Evolutionary conservation across 2,888 invertebrate genomes (phyloP).

Genomic region (Cheiracanthium punctorium): DNA sequence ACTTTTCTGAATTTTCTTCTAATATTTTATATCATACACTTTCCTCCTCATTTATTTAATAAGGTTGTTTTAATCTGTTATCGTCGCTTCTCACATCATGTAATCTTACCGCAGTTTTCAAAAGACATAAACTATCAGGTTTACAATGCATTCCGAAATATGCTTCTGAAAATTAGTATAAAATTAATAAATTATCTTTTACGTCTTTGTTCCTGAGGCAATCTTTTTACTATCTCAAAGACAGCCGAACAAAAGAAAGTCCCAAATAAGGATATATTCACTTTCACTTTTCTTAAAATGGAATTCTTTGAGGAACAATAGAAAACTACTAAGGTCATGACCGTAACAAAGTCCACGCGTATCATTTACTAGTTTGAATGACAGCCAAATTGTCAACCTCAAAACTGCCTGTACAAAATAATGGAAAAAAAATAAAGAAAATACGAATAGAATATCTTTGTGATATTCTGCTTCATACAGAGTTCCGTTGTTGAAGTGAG

Average conservation of each 20-base stretch:
- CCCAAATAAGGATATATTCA: slow-evolving; percentile 36
- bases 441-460: no score
- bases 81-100: no score
- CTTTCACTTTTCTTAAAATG: slow-evolving; percentile 61
- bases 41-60: no score
- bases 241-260: slow-evolving; percentile 47
- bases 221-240: not conserved
- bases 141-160: no score
- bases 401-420: slow-evolving; percentile 20
- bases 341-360: slow-evolving; percentile 43
- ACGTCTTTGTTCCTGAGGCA: slow-evolving; percentile 5
- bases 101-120: no score
- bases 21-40: no score
- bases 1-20: no score
- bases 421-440: no score
- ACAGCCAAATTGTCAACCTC: slow-evolving; percentile 58
- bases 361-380: slow-evolving; percentile 50
- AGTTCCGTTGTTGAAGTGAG: not conserved
- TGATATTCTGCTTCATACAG: not conserved
- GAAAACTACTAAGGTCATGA: slow-evolving; percentile 59
- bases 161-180: not conserved
- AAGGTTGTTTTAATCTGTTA: no score
- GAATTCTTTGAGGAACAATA: slow-evolving; percentile 44
- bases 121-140: no score
- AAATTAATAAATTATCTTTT: slow-evolving; percentile 42